Evolutionary conservation across 1,140 invertebrate species (phyloP).

Genomic region (Grapholita molesta): DNA sequence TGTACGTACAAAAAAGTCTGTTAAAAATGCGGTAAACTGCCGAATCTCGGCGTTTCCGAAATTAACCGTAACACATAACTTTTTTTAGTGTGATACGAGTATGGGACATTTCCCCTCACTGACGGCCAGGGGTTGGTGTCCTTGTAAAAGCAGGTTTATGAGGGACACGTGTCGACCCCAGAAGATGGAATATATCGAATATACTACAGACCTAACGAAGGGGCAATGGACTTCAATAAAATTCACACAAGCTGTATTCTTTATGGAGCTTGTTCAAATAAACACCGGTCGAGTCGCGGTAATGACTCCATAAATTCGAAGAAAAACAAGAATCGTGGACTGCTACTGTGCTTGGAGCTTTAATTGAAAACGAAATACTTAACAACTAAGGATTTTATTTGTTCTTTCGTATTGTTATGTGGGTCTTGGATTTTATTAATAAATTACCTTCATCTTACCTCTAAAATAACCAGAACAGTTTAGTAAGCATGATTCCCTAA

Average conservation of each 20-base stretch:
- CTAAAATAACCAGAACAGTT: no score
- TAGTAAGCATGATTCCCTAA: no score
- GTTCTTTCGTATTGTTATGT: no score
- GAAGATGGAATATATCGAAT: constrained; percentile 21
- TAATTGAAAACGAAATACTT: not conserved
- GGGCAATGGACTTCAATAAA: constrained; percentile 17
- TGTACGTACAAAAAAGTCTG: not conserved
- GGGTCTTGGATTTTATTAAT: no score
- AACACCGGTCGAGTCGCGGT: constrained; percentile 8
- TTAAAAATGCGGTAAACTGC: not conserved
- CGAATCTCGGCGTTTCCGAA: not conserved
- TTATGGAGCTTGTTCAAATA: constrained; percentile 16
- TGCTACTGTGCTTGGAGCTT: not conserved
- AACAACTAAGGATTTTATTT: not conserved
- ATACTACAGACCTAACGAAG: constrained; percentile 6
- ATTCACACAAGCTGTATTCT: constrained; percentile 16
- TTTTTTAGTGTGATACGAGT: constrained; percentile 49
- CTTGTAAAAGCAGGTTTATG: constrained; percentile 68
- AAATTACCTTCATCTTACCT: no score
- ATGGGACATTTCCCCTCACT: constrained; percentile 34
- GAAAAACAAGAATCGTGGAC: not conserved
- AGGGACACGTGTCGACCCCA: constrained; percentile 57
- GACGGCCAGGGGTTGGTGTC: constrained; percentile 44
- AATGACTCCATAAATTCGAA: constrained; percentile 1
- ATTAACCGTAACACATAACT: constrained; percentile 8